These are phyloP conservation scores for Atrichornis clamosus DNA, from an alignment of 2,113 vertebrate species.

Conservation along the genomic window DNA sequence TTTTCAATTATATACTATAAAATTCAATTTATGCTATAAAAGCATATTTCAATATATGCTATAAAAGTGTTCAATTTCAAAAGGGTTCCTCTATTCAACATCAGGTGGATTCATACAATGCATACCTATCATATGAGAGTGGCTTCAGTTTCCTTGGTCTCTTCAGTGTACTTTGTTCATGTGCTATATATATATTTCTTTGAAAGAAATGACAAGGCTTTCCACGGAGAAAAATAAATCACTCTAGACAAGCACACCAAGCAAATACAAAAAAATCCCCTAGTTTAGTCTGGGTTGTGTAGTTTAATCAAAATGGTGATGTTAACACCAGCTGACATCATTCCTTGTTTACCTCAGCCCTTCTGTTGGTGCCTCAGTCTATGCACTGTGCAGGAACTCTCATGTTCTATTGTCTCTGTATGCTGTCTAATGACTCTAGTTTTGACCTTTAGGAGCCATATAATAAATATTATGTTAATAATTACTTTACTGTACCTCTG, in stretches of 20 bases:
- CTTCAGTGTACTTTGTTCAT: not conserved
- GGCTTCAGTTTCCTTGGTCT: not conserved
- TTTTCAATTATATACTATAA: not conserved
- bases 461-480: not conserved
- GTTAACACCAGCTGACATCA: not conserved
- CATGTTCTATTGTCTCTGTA: not conserved
- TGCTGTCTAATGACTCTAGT: not conserved
- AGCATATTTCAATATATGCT: not conserved
- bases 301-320: not conserved
- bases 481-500: not conserved
- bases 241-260: not conserved
- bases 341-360: not conserved
- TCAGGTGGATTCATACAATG: not conserved
- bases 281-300: not conserved
- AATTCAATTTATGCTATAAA: not conserved
- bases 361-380: not conserved
- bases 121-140: not conserved
- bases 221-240: not conserved
- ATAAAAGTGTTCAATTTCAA: not conserved
- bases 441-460: not conserved
- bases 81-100: not conserved
- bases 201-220: not conserved
- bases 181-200: not conserved
- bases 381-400: not conserved
- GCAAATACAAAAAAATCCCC: not conserved